A percentile compares a stretch with the other conserved stretches of the same genome.
Conservation (phyloP, 2,797 vertebrate species). For the Mus minutoides region DNA sequence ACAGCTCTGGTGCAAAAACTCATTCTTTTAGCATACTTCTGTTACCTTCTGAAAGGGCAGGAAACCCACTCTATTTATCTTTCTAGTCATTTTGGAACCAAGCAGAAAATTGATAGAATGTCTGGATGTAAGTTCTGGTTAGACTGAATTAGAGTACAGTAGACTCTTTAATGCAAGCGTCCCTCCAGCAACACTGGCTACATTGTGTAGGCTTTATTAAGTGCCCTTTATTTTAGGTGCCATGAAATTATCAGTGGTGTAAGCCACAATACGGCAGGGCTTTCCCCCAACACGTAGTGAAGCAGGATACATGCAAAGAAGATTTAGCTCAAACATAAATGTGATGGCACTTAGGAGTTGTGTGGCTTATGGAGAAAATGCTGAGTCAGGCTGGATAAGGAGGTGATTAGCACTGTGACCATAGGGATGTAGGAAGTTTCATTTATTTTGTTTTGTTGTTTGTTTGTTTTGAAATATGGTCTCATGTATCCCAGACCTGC, state of each 20-base stretch:
- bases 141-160: not conserved
- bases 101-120: not conserved
- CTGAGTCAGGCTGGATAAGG: not conserved
- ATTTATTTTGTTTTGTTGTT: not conserved
- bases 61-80: not conserved
- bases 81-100: not conserved
- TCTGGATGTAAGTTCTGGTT: not conserved
- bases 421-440: not conserved
- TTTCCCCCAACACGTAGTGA: fast-evolving
- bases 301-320: not conserved
- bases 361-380: not conserved
- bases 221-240: not conserved
- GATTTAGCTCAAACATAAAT: fast-evolving
- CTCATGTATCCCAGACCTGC: not conserved
- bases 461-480: not conserved
- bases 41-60: not conserved
- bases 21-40: not conserved
- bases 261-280: fast-evolving
- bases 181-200: not conserved
- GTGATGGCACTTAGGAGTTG: not conserved
- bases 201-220: not conserved
- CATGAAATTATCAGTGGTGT: not conserved
- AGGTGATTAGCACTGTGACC: not conserved
- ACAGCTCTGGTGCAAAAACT: not conserved
- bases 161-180: not conserved